Conservation (phyloP, 2,113 vertebrate species). For the Peromyscus polionotus region DNA sequence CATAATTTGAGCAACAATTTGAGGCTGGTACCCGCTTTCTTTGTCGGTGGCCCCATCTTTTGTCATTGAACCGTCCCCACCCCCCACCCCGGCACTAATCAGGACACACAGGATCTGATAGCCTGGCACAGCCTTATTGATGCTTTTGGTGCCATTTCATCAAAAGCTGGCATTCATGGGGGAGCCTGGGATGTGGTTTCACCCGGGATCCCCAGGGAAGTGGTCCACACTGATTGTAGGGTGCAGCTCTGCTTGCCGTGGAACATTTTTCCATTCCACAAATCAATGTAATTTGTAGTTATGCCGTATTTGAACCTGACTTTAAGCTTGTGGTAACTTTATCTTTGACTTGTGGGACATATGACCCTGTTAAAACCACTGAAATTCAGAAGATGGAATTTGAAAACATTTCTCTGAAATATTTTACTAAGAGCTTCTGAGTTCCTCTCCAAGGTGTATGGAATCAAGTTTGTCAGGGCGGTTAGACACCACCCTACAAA, state of each 20-base stretch:
- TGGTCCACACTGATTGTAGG: not conserved
- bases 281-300: conserved; percentile 62
- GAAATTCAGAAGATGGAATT: not conserved
- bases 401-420: not conserved
- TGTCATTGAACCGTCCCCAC: not conserved
- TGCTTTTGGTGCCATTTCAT: not conserved
- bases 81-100: not conserved
- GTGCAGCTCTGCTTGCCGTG: not conserved
- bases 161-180: conserved; percentile 31
- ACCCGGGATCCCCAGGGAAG: conserved; percentile 20
- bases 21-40: not conserved
- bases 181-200: conserved; percentile 50
- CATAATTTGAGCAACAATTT: not conserved
- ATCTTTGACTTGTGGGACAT: conserved; percentile 25
- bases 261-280: conserved; percentile 46
- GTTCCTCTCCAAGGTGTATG: not conserved
- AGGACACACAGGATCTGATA: not conserved
- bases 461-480: not conserved
- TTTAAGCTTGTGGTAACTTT: conserved; percentile 42
- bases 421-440: not conserved
- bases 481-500: not conserved
- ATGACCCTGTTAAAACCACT: not conserved
- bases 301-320: not conserved
- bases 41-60: not conserved
- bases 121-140: not conserved